These are phyloP conservation scores for Chloebia gouldiae DNA, from an alignment of 2,113 vertebrate species.

Conservation along the genomic window DNA sequence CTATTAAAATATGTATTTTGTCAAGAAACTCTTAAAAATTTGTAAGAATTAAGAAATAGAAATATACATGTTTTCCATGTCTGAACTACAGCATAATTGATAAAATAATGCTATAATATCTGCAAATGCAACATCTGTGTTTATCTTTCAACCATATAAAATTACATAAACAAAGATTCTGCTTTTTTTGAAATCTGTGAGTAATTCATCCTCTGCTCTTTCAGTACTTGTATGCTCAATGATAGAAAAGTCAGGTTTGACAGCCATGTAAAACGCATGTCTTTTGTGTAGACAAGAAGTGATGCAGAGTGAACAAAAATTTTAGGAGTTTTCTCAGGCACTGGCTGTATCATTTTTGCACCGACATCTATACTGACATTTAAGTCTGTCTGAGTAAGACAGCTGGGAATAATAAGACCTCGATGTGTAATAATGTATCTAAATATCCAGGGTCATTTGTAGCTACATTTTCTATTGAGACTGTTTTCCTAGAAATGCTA, in stretches of 20 bases:
- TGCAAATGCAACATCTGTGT: slow-evolving; percentile 53
- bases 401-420: background rate
- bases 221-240: background rate
- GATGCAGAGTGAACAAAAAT: background rate
- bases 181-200: slow-evolving; percentile 44
- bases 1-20: background rate
- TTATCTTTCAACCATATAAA: slow-evolving; percentile 41
- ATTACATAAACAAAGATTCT: slow-evolving; percentile 56
- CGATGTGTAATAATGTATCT: background rate
- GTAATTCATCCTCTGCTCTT: slow-evolving; percentile 44
- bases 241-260: background rate
- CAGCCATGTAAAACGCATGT: background rate
- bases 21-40: background rate
- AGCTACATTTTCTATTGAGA: background rate
- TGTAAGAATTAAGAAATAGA: background rate
- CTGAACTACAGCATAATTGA: background rate
- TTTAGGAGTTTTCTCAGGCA: background rate
- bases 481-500: background rate
- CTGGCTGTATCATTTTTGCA: background rate
- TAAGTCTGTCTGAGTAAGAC: background rate
- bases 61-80: background rate
- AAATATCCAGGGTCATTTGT: background rate
- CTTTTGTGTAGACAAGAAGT: background rate
- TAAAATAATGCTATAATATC: slow-evolving; percentile 15
- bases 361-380: accelerated